Evolutionary conservation across 1,140 invertebrate species (phyloP), one percentile per base, ranked within the genome.

Genomic region (Diorhabda sublineata): DNA sequence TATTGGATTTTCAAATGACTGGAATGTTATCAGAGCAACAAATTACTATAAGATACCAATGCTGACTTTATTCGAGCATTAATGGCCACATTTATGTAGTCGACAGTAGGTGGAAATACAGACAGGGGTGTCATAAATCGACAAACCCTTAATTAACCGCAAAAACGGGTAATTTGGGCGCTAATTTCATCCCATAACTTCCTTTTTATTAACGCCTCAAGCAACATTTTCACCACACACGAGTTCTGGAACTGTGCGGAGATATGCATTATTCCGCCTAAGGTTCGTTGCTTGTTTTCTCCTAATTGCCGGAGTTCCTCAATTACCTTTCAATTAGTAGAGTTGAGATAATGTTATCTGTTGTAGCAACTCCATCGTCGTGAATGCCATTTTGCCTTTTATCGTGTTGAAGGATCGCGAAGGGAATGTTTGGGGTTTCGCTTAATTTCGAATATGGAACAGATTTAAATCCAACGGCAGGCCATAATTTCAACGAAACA

Each of bases 281-380:
- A 60, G 73, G 76, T 71, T 63, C 62, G 66, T 56, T 69, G 70
- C 71, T 75, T 70, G 71, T 77, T 71, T 70, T 69, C 62, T 73
- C 52, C 68, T 70, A 79, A 79, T 73, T 78, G 74, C 78, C 61
- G 59, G 69, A 75, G 73, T 78, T 77, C 74, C 71, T 69, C 79
- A 78, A 79, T 80, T 80, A 79, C 73, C 76, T 80, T 79, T 80
- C 79, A 80, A 80, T 80, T 80, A 80, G 75, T 70, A 71, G 72
- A 73, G 56, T 67, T 66, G 52, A 77, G 78, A 80, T 79, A 78
- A 75, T 76, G 69, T 73, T 77, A 78, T 78, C 77, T 79, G 73
- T 76, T 75, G 71, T 74, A 71, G 42, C 63, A 57, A 56, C 63
- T 64, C 45, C 52, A 64, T 64, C 63, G 63, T n/a, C 45, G 61